Conservation (phyloP, 2,888 invertebrate species). For the Hyppa rectilinea region DNA sequence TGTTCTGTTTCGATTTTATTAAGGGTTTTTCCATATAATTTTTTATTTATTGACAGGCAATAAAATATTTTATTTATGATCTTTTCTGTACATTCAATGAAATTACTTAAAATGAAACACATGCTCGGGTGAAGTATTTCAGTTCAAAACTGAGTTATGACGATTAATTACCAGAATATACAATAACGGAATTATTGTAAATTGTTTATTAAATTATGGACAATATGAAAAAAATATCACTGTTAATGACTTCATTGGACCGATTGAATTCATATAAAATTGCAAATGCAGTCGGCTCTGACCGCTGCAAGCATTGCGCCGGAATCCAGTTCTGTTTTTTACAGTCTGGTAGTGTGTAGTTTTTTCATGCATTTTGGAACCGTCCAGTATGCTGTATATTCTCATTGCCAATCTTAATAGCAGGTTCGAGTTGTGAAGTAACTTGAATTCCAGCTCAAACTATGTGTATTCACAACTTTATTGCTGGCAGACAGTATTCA, state of each 20-base stretch:
- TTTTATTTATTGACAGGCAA: background rate
- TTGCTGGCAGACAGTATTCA: background rate
- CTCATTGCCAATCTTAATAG: slow-evolving; percentile 21
- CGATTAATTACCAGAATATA: background rate
- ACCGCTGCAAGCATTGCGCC: slow-evolving; percentile 24
- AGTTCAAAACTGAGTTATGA: background rate
- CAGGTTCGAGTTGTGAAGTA: slow-evolving; percentile 5
- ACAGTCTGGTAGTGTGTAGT: slow-evolving; percentile 12
- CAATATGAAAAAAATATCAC: background rate
- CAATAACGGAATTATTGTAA: background rate
- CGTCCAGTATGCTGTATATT: slow-evolving; percentile 23
- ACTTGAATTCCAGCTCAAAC: slow-evolving; percentile 5
- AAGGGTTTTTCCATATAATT: slow-evolving; percentile 19
- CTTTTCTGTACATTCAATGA: background rate
- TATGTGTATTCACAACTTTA: background rate
- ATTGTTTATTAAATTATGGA: slow-evolving; percentile 7
- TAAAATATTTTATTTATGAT: slow-evolving; percentile 3
- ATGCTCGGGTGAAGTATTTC: background rate
- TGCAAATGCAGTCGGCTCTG: slow-evolving; percentile 26
- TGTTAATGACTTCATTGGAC: slow-evolving; percentile 35
- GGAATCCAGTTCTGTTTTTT: slow-evolving; percentile 19
- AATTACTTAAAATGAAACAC: slow-evolving; percentile 2
- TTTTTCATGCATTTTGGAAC: slow-evolving; percentile 39
- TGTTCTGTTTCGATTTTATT: slow-evolving; percentile 30
- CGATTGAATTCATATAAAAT: slow-evolving; percentile 29